A percentile compares a stretch with the other conserved stretches of the same genome.
These are phyloP conservation scores for Montipora capitata DNA, from an alignment of 92 coral and sea anemone species.

Conservation along the genomic window DNA sequence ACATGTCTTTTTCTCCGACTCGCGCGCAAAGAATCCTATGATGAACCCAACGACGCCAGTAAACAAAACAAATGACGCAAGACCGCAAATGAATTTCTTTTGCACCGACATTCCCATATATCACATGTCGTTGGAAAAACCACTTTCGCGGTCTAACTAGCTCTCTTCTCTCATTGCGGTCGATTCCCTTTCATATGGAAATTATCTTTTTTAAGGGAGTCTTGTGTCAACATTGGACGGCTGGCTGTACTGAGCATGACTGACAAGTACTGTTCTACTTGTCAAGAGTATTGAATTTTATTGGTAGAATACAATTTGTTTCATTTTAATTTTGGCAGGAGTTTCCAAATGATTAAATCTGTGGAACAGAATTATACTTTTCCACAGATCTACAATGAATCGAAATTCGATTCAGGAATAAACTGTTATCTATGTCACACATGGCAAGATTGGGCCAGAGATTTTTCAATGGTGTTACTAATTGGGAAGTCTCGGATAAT, in stretches of 20 bases:
- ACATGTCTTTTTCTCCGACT: neutral
- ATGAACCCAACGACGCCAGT: conserved; percentile 57
- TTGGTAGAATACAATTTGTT: conserved; percentile 23
- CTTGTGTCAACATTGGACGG: conserved; percentile 21
- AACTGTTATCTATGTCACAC: neutral
- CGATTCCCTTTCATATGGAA: conserved; percentile 47
- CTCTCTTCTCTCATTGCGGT: conserved; percentile 18
- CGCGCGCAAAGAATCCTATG: conserved; percentile 48
- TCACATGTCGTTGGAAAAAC: conserved; percentile 20
- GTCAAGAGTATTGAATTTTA: conserved; percentile 27
- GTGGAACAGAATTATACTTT: neutral
- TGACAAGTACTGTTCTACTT: conserved; percentile 27
- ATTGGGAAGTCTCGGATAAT: neutral
- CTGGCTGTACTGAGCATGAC: conserved; percentile 2
- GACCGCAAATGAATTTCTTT: conserved; percentile 59
- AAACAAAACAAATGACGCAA: conserved; percentile 35
- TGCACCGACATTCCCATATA: conserved; percentile 56
- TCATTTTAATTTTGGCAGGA: neutral
- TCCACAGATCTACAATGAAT: neutral
- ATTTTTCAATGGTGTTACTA: neutral
- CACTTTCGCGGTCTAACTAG: conserved; percentile 23
- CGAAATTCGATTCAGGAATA: neutral
- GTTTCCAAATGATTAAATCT: neutral
- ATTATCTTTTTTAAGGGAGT: conserved; percentile 29
- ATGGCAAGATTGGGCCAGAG: neutral